Base-by-base conservation (phyloP, 2,888 invertebrate genomes). In the Apodemia duryi region DNA sequence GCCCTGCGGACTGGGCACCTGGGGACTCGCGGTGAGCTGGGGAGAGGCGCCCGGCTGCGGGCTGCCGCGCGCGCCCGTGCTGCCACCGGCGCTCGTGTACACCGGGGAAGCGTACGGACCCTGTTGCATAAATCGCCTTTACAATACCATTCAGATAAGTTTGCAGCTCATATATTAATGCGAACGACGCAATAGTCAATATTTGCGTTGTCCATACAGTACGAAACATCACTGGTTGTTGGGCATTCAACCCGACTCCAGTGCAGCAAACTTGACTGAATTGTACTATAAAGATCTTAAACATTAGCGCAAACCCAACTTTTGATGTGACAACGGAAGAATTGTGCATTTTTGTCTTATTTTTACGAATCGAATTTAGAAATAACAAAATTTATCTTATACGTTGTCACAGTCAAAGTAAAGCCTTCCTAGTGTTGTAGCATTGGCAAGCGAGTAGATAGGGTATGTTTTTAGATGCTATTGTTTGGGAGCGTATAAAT, bases 1-100 rank as follows among this genome's bases (percentile, higher is more conserved):
- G 77, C 97, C 97, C 92, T 97, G 97, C 71, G 97, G 97, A 92
- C 97, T 97, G 80, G 97, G 97, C 89, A 97, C 97, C 93, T 97
- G 96, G 72, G 97, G 97, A 91, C 97, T 97, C 80, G 96, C 95
- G 73, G 96, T 95, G 75, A 95, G 94, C 80, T 92, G 92, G 72
- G 97, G 97, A 88, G 96, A 97, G 72, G 96, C 95, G 74, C 96
- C 96, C 68, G 96, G 96, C 86, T 96, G 96, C 73, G 97, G 97
- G 86, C 96, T 96, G 76, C 96, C 95, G 71, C 95, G 94, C 57
- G 64, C 64, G n/a, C 61, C 62, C 62, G 54, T 91, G 72, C 94
- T 95, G 80, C 95, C 95, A 78, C 95, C 95, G 70, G 95, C 95
- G 75, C 95, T 95, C 78, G 95, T 94, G 85, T 95, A 95, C 83